phyloP scores from a whole-genome alignment of 1,140 invertebrate species.

The Pomacea maculata region DNA sequence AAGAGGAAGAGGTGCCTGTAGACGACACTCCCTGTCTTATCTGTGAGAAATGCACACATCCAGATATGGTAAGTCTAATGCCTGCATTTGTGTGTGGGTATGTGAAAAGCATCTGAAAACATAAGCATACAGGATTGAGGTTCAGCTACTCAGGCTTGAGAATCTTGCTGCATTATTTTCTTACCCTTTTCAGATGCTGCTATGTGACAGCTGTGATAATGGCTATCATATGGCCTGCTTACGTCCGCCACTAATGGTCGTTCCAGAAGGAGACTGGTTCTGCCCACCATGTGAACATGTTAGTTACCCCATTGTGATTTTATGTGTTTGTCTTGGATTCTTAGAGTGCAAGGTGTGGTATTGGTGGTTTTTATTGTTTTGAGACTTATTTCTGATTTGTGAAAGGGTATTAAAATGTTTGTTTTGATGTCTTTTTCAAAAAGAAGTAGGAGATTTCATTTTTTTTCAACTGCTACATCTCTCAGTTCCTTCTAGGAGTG shows the following conservation, averaged over 20 bases:
- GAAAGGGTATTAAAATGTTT: no score
- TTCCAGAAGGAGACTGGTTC: conserved; percentile 97
- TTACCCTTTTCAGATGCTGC: conserved; percentile 74
- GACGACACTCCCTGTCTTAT: conserved; percentile 78
- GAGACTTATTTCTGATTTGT: no score
- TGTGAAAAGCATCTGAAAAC: no score
- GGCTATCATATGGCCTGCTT: conserved; percentile 96
- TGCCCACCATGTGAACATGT: conserved; percentile 94
- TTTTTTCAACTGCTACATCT: no score
- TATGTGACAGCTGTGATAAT: conserved; percentile 93
- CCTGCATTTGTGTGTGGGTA: not conserved
- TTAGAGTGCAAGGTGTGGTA: not conserved
- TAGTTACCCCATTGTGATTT: conserved; percentile 40
- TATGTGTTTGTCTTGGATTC: not conserved
- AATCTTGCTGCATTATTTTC: not conserved
- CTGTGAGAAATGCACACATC: conserved; percentile 89
- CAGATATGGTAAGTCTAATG: conserved; percentile 75
- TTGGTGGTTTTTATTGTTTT: no score
- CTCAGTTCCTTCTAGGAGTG: no score
- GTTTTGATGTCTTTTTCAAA: no score
- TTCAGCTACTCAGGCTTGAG: no score
- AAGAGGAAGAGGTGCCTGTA: conserved; percentile 37
- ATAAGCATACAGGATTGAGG: no score
- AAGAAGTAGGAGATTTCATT: no score
- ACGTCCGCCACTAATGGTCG: conserved; percentile 86